Evolutionary conservation across 2,113 vertebrate genomes (phyloP), one percentile per base, ranked within the genome.

Genomic region (Enhydra lutris): DNA sequence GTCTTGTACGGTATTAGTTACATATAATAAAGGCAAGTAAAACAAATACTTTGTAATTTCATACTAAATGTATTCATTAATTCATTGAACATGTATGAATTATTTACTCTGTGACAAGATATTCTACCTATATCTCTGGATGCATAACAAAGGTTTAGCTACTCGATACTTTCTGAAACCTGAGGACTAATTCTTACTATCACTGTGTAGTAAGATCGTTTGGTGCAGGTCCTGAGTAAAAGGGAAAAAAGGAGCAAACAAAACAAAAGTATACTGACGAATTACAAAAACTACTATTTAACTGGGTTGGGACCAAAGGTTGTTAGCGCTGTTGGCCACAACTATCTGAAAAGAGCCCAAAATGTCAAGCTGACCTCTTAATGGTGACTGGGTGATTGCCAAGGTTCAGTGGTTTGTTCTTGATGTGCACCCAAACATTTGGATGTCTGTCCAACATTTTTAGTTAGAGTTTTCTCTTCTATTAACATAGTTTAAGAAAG

Each of bases 321-420:
- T 93, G 39, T 93, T 65, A 73, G 47, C 36, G 12, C 45, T 59
- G 4, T 71, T 95, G 90, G 80, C 94, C 34, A 26, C 20, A 63
- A 24, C 18, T 87, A 2, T 96, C 89, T 80, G 69, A 93, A 92
- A 82, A 91, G 50, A 90, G 23, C 45, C 67, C 89, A 36, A 67
- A 95, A 91, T 91, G 86, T 98, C 95, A 94, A 63, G 57, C 47
- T 96, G 90, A 97, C 92, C 92, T 96, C 79, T 74, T 31, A 52
- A 13, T 78, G 24, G 63, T 84, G 85, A 73, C 3, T 45, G 52
- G 50, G 50, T 82, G 57, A 81, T 39, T 26, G 95, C 55, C 92
- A 92, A 76, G 63, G 55, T 83, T 89, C 92, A 84, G 73, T 59
- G 89, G 74, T 90, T 96, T 78, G 42, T 74, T 67, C 92, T 73